A percentile compares a stretch with the other conserved stretches of the same genome.
These are phyloP conservation scores for Odontophorus gujanensis DNA, from an alignment of 2,113 vertebrate genomes.

Conservation along the genomic window DNA sequence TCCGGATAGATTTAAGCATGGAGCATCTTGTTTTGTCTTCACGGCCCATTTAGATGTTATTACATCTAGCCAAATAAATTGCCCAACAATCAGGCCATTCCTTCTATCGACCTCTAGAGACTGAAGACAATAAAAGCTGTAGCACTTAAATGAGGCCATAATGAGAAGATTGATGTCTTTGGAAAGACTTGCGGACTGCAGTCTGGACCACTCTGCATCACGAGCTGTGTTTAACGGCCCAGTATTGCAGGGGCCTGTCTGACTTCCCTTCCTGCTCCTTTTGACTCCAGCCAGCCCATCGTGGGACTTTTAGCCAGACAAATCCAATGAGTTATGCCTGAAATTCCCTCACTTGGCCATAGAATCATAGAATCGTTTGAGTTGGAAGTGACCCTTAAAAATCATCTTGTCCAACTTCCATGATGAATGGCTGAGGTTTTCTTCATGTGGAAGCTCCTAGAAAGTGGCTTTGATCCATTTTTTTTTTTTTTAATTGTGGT, in stretches of 20 bases:
- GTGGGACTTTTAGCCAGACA: background rate
- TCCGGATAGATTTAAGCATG: background rate
- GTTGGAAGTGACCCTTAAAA: too few relatives aligned
- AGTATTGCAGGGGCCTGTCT: background rate
- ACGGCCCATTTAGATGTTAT: background rate
- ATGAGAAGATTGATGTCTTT: conserved; percentile 22
- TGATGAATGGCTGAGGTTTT: background rate
- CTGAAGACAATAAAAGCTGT: background rate
- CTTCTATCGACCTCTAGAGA: conserved; percentile 33
- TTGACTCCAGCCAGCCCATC: background rate
- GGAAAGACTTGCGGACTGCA: background rate
- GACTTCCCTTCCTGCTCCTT: background rate
- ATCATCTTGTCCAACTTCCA: background rate
- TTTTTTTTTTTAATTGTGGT: background rate
- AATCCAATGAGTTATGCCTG: background rate
- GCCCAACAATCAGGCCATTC: background rate
- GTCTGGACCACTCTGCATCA: background rate
- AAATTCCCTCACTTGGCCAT: background rate
- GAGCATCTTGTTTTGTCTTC: conserved; percentile 28
- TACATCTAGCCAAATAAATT: background rate
- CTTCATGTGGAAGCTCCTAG: background rate
- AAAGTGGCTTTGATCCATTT: background rate
- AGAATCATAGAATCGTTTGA: too few relatives aligned
- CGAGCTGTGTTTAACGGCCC: background rate
- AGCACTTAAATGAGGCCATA: background rate